Conservation (phyloP, 2,797 vertebrate genomes). For the Tangara arthus region DNA sequence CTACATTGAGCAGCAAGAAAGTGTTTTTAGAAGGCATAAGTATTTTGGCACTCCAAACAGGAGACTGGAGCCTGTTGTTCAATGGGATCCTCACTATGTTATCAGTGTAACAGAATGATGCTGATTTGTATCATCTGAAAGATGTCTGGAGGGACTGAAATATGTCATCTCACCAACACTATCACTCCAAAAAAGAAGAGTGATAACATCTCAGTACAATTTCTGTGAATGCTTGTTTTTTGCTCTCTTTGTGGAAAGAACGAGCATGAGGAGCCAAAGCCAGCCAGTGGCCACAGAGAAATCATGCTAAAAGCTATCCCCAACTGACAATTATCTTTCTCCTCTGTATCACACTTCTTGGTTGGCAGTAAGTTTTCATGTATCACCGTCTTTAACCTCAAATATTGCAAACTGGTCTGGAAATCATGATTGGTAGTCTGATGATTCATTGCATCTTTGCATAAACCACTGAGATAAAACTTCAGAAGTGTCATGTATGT, state of each 20-base stretch:
- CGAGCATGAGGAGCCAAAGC: neutral
- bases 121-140: conserved; percentile 34
- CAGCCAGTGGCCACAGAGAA: neutral
- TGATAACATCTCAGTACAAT: neutral
- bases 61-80: neutral
- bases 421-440: neutral
- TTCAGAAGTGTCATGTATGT: neutral
- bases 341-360: neutral
- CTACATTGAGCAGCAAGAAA: neutral
- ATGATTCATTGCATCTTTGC: neutral
- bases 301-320: neutral
- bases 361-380: neutral
- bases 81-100: neutral
- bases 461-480: neutral
- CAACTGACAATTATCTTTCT: neutral
- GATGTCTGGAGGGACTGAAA: conserved; percentile 28
- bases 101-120: conserved; percentile 27
- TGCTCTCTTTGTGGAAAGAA: neutral
- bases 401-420: neutral
- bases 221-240: neutral
- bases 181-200: conserved; percentile 4
- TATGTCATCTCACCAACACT: neutral
- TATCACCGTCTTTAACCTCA: neutral
- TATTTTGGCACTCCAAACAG: neutral
- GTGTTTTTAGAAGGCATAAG: neutral